Evolutionary conservation across 1,140 invertebrate species (phyloP), one percentile per base, ranked within the genome.

Genomic region (Gryon sp.): DNA sequence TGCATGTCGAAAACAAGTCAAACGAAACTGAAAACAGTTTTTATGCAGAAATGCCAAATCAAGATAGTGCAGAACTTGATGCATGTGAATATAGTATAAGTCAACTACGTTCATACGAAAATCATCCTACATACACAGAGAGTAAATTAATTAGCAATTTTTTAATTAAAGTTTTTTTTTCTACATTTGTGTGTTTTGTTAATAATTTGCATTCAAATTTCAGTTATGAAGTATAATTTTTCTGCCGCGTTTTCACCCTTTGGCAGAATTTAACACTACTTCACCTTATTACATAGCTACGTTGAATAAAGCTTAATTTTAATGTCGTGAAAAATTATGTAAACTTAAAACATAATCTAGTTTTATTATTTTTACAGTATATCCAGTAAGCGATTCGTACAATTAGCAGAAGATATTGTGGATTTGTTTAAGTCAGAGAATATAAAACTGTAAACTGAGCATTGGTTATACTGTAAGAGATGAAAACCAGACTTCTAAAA

Each of bases 171-270:
- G 2, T 43, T 22, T 22, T 43, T 43, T 11, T 22, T 43, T 43
- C 2, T 20, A 18, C 9, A 4, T 43, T n/a, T n/a, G n/a, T n/a
- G n/a, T n/a, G 9, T 43, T 46, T 46, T 6, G 4, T 46, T 46
- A 20, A 15, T 46, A 46, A 46, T 15, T 26, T 46, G 43, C n/a
- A 48, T 15, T 48, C 18, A 8, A 18, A 48, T 48, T 48, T 28
- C 15, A 48, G 45, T 48, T 9, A 30, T 48, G 45, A 48, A 48
- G 45, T 30, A 48, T 15, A 30, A 16, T 48, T 48, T 30, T 32
- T n/a, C n/a, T n/a, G n/a, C n/a, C n/a, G n/a, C n/a, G n/a, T n/a
- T n/a, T n/a, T n/a, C n/a, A n/a, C n/a, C n/a, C n/a, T n/a, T n/a
- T n/a, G n/a, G n/a, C n/a, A n/a, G n/a, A n/a, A n/a, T n/a, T n/a